Evolutionary conservation across 2,797 vertebrate genomes (phyloP).

Genomic region (Sebastes kiyomatsui): DNA sequence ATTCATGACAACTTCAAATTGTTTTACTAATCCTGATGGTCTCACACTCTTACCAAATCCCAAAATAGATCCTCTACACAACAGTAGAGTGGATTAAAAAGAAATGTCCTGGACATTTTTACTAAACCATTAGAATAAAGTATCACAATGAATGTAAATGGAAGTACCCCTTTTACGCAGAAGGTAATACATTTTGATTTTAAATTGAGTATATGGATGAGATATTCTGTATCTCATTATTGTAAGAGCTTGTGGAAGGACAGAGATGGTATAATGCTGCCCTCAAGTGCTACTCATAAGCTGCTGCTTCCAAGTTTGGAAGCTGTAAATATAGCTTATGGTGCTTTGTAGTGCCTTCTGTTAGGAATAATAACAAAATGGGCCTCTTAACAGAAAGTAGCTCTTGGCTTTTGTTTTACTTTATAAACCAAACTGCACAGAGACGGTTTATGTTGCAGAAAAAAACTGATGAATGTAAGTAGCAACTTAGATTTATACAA

Average conservation of each 20-base stretch:
- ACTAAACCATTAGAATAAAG: constrained; percentile 10
- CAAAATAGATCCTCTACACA: constrained; percentile 27
- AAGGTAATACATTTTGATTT: constrained; percentile 36
- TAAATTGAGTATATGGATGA: constrained; percentile 43
- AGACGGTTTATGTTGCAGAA: not conserved
- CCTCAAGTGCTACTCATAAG: constrained; percentile 68
- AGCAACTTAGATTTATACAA: not conserved
- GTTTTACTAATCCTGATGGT: constrained; percentile 36
- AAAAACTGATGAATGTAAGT: not conserved
- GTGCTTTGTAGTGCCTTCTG: constrained; percentile 24
- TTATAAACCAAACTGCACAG: constrained; percentile 12
- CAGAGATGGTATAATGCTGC: constrained; percentile 66
- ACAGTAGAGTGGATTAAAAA: constrained; percentile 29
- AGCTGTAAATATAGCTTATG: constrained; percentile 32
- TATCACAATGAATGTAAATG: constrained; percentile 23
- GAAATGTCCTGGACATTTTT: constrained; percentile 15
- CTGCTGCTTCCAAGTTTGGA: constrained; percentile 35
- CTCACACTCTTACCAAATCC: constrained; percentile 1
- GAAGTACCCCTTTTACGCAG: constrained; percentile 18
- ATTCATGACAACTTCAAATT: not conserved
- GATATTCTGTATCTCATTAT: constrained; percentile 46
- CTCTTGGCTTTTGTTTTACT: constrained; percentile 29
- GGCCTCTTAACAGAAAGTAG: constrained; percentile 6
- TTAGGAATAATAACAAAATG: constrained; percentile 43
- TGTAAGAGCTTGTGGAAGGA: constrained; percentile 26